Evolutionary conservation across 2,113 vertebrate species (phyloP), one percentile per base, ranked within the genome.

Genomic region (Phylloscopus trochilus): DNA sequence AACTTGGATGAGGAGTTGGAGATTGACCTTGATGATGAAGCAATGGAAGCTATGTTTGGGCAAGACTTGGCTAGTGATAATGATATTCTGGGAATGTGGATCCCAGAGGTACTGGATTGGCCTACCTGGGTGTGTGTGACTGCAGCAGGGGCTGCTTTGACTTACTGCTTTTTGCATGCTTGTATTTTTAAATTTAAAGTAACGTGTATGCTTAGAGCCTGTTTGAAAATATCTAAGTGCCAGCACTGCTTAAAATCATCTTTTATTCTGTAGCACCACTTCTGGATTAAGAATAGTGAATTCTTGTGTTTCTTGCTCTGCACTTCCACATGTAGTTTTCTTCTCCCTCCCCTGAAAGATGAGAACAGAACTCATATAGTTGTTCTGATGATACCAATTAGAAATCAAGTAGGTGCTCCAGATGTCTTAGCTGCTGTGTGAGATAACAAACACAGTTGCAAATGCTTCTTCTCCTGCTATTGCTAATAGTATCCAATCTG

Each of bases 51-150:
- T 95, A 99, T 99, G 99, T 99, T 99, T 84, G 99, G 99, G 78
- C 99, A 99, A 97, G 99, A 99, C 95, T 98, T 99, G 62, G 98
- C 98, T 95, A 98, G 98, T 75, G 99, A 99, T 98, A 99, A 98
- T 72, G 99, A 99, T 98, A 99, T 99, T 98, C 99, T 99, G 99
- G 99, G 99, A 99, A 99, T 99, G 99, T 99, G 99, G 99, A 99
- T 99, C 99, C 99, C 99, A 98, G 99, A 99, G 99, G 99, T 99
- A 99, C 92, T 99, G 99, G 99, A 99, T 97, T 99, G 99, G 99
- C 99, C 99, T 98, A 99, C 99, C 98, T 99, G 99, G 99, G 99
- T 99, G 99, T 99, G 99, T 99, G 98, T 99, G 99, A 98, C 92
- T 97, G 98, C 98, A 98, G 98, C 98, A 91, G 97, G 97, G 97